Conservation (phyloP, 2,113 vertebrate species). For the Urocolius indicus region DNA sequence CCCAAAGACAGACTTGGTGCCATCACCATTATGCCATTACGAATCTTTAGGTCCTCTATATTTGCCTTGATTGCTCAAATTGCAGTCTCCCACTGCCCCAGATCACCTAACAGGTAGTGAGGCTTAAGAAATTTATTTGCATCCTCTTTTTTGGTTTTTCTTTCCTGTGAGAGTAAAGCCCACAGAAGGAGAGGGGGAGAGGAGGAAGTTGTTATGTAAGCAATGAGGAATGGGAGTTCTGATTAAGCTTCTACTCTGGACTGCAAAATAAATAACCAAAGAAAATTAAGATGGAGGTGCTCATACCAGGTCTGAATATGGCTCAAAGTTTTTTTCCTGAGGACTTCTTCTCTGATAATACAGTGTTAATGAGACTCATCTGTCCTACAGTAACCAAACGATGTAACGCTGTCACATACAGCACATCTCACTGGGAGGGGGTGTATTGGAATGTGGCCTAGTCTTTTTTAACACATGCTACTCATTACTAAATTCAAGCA, state of each 20-base stretch:
- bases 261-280: constrained; percentile 10
- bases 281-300: neutral
- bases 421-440: neutral
- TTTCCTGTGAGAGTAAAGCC: neutral
- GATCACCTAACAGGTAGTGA: neutral
- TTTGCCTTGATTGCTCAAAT: neutral
- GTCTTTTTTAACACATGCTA: neutral
- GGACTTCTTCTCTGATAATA: neutral
- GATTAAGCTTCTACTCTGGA: neutral
- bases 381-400: neutral
- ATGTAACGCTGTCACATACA: neutral
- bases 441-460: neutral
- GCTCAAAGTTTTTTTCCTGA: neutral
- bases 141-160: neutral
- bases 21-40: neutral
- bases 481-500: neutral
- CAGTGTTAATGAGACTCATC: neutral
- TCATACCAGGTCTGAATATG: neutral
- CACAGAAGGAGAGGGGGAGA: constrained; percentile 46
- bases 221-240: neutral
- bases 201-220: constrained; percentile 27
- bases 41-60: neutral
- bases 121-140: neutral
- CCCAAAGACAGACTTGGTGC: neutral
- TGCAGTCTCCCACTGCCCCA: neutral